These are phyloP conservation scores for Venustoraphidia nigricollis DNA, from an alignment of 2,888 invertebrate genomes.

Conservation along the genomic window DNA sequence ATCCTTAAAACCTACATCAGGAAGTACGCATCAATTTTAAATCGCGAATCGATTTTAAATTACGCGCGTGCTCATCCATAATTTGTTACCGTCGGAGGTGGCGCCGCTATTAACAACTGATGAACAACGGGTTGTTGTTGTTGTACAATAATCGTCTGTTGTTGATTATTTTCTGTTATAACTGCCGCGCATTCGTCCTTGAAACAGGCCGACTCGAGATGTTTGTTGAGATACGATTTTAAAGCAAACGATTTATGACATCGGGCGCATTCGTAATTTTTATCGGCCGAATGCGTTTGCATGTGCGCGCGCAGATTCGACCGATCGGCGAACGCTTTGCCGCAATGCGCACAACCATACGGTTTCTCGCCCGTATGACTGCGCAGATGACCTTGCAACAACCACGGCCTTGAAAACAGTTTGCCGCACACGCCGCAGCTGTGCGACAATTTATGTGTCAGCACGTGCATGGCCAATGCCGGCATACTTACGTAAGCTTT, in stretches of 20 bases:
- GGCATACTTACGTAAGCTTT: conserved; percentile 97
- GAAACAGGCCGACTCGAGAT: conserved; percentile 80
- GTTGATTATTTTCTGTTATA: conserved; percentile 14
- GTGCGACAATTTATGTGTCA: conserved; percentile 84
- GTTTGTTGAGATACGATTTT: conserved; percentile 89
- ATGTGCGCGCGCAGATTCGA: conserved; percentile 87
- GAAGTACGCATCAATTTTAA: too few relatives aligned
- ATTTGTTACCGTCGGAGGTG: too few relatives aligned
- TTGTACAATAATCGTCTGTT: conserved; percentile 17
- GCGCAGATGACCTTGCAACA: conserved; percentile 70
- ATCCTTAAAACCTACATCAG: too few relatives aligned
- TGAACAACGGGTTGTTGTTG: too few relatives aligned
- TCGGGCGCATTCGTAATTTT: conserved; percentile 74
- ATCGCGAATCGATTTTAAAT: too few relatives aligned
- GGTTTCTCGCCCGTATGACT: conserved; percentile 92
- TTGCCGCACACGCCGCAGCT: conserved; percentile 88
- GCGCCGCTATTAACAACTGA: too few relatives aligned
- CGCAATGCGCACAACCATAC: conserved; percentile 86
- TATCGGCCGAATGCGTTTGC: conserved; percentile 85
- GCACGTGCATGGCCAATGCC: conserved; percentile 83
- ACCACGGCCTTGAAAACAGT: conserved; percentile 90
- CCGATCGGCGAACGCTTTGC: conserved; percentile 87
- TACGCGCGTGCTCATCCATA: too few relatives aligned
- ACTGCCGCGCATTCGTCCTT: conserved; percentile 33
- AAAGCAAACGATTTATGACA: conserved; percentile 86